phyloP scores from a whole-genome alignment of 2,888 invertebrate species.

The Caenorhabditis sulstoni region DNA sequence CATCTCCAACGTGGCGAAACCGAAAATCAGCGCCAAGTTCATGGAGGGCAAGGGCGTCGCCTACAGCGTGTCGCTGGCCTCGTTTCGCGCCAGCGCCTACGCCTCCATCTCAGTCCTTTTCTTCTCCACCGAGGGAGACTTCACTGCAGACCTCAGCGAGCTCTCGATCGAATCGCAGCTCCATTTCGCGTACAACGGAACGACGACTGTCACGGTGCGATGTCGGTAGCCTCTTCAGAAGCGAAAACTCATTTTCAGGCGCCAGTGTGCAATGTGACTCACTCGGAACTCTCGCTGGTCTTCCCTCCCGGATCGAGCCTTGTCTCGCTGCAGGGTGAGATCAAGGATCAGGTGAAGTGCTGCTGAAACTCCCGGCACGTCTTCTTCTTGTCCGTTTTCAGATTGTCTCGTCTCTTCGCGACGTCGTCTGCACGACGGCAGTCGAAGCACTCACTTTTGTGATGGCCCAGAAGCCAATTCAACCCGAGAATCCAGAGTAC shows the following conservation, averaged over 20 bases:
- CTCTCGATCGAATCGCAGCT: constrained; percentile 65
- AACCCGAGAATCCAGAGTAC: constrained; percentile 40
- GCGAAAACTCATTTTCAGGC: no score
- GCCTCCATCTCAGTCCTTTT: constrained; percentile 54
- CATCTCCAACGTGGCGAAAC: constrained; percentile 64
- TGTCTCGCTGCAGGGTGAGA: constrained; percentile 41
- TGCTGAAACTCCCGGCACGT: background rate
- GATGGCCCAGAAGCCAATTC: constrained; percentile 56
- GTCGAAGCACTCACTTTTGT: constrained; percentile 65
- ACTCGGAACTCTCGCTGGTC: constrained; percentile 54
- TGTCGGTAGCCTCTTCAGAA: no score
- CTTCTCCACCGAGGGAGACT: constrained; percentile 62
- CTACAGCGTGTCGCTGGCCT: constrained; percentile 60
- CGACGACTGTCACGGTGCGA: constrained; percentile 62
- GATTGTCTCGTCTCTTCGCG: constrained; percentile 50
- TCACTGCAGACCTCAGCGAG: constrained; percentile 62
- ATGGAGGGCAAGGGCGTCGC: constrained; percentile 68
- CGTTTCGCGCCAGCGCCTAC: constrained; percentile 55
- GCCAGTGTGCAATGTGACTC: constrained; percentile 67
- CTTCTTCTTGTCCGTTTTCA: no score
- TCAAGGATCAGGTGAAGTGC: constrained; percentile 15
- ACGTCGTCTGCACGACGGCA: constrained; percentile 65
- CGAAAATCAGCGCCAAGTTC: constrained; percentile 72
- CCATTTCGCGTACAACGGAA: constrained; percentile 63
- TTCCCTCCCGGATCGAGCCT: constrained; percentile 61